Conservation (phyloP, 2,797 vertebrate species). For the Garrulus glandarius region DNA sequence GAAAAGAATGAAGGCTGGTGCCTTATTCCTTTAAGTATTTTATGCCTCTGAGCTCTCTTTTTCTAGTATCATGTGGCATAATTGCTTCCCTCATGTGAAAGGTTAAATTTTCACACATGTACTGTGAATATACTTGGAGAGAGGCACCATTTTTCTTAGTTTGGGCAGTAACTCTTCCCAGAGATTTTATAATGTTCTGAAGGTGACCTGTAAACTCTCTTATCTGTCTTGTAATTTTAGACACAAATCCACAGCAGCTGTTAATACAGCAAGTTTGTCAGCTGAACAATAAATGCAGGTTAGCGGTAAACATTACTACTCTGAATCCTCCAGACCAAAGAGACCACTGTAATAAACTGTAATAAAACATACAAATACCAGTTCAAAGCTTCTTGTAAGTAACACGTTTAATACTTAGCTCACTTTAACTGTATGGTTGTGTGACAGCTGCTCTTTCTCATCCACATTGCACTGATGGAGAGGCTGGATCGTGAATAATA, state of each 20-base stretch:
- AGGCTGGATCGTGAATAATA: not conserved
- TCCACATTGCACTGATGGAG: not conserved
- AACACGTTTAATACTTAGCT: not conserved
- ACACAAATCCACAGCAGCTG: not conserved
- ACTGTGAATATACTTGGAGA: not conserved
- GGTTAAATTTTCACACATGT: not conserved
- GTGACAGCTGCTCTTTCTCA: not conserved
- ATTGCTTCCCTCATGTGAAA: not conserved
- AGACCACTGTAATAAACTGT: not conserved
- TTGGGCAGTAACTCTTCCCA: not conserved
- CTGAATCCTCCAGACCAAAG: not conserved
- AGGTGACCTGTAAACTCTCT: not conserved
- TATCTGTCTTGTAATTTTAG: not conserved
- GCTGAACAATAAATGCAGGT: not conserved
- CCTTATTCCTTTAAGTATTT: not conserved
- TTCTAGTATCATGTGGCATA: not conserved
- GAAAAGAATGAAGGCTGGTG: not conserved
- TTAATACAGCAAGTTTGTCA: not conserved
- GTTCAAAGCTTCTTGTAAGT: not conserved
- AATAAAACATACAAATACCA: not conserved
- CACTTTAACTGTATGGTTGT: not conserved
- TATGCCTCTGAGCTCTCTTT: not conserved
- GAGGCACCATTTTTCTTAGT: not conserved
- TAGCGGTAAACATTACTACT: not conserved
- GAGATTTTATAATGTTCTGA: not conserved